Conservation (phyloP, 2,888 invertebrate genomes). For the Ochropleura leucogaster region DNA sequence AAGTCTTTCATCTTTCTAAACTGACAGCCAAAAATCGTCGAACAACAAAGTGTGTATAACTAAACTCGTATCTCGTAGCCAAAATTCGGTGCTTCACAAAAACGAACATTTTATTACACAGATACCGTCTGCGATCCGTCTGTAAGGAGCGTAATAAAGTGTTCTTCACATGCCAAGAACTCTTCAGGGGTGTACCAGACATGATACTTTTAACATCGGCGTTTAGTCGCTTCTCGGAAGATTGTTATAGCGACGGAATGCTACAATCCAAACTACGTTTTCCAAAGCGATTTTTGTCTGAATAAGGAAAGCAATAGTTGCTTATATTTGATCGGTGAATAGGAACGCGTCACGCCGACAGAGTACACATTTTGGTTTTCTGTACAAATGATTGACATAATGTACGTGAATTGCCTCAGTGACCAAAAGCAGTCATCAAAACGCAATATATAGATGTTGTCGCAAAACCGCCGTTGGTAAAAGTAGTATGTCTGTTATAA, state of each 20-base stretch:
- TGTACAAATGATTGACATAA: background rate
- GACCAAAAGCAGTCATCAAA: background rate
- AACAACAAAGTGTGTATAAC: constrained; percentile 35
- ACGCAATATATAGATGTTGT: background rate
- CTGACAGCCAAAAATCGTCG: constrained; percentile 23
- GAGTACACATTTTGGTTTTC: background rate
- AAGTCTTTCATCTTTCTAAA: constrained; percentile 7
- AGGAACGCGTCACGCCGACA: background rate
- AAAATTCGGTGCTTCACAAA: constrained; percentile 45
- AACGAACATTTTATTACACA: constrained; percentile 54
- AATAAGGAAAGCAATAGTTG: too few species aligned
- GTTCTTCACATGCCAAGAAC: constrained; percentile 51
- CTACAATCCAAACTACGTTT: background rate
- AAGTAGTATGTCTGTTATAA: constrained; percentile 3
- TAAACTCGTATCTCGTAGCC: constrained; percentile 22
- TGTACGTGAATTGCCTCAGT: background rate
- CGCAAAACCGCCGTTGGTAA: background rate
- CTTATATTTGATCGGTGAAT: background rate
- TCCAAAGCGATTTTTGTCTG: background rate
- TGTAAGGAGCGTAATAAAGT: constrained; percentile 64
- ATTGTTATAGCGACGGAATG: background rate
- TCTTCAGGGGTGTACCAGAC: constrained; percentile 22
- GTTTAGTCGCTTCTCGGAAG: background rate
- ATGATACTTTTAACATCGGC: background rate
- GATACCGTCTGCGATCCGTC: constrained; percentile 56